phyloP scores from a whole-genome alignment of 1,140 invertebrate genomes.

The Teleopsis dalmanni region DNA sequence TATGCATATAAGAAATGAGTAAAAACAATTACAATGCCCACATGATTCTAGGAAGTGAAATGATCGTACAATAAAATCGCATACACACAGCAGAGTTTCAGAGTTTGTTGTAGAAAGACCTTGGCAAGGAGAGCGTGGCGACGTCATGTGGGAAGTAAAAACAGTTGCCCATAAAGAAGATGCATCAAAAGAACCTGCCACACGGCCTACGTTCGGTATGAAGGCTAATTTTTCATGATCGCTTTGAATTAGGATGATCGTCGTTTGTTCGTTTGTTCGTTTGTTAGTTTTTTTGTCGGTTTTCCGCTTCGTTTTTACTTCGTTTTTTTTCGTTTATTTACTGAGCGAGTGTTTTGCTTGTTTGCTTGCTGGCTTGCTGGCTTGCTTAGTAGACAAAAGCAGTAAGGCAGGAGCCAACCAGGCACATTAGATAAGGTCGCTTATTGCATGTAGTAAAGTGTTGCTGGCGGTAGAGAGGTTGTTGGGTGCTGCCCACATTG shows the following conservation, averaged over 20 bases:
- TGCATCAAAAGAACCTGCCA: background rate
- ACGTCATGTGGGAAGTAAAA: constrained; percentile 4
- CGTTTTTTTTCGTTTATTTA: too few species aligned
- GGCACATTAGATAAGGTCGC: too few species aligned
- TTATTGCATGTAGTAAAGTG: too few species aligned
- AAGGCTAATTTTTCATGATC: constrained; percentile 4
- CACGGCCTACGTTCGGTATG: background rate
- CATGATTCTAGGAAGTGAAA: constrained; percentile 4
- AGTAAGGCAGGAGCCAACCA: too few species aligned
- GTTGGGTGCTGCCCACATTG: too few species aligned
- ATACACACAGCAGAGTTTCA: background rate
- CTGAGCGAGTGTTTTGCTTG: too few species aligned
- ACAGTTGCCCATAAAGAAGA: background rate
- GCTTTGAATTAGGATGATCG: constrained; percentile 7
- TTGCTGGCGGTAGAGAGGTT: too few species aligned
- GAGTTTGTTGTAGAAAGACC: background rate
- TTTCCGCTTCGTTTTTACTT: too few species aligned
- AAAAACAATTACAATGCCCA: constrained; percentile 6
- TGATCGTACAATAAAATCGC: background rate
- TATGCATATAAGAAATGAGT: constrained; percentile 5
- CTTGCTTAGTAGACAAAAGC: too few species aligned
- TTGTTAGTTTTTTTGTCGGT: too few species aligned
- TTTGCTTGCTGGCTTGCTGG: too few species aligned
- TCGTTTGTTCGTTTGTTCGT: too few species aligned
- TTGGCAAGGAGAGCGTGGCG: background rate